A percentile compares a stretch with the other conserved stretches of the same genome.
Evolutionary conservation across 2,797 vertebrate species (phyloP).

Genomic region (Petrocephalus sullivani): DNA sequence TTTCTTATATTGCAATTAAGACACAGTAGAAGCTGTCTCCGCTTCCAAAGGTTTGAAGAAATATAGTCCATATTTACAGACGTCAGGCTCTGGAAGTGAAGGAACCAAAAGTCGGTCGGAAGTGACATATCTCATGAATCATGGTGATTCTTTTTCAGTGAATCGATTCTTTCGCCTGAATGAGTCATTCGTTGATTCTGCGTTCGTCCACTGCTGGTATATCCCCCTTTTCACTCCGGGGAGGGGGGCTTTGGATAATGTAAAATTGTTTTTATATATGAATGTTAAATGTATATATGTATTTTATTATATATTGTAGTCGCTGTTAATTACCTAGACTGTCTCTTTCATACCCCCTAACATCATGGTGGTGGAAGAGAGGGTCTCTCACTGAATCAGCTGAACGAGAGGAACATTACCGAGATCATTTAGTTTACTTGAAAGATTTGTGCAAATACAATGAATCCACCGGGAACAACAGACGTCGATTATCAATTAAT

Average conservation of each 20-base stretch:
- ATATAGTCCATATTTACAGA: not conserved
- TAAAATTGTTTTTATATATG: not conserved
- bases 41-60: not conserved
- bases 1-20: not conserved
- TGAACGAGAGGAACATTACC: not conserved
- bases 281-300: not conserved
- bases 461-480: not conserved
- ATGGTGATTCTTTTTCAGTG: conserved; percentile 1
- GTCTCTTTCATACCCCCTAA: not conserved
- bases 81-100: not conserved
- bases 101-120: not conserved
- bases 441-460: not conserved
- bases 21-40: not conserved
- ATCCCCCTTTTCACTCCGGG: not conserved
- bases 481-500: not conserved
- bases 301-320: not conserved
- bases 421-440: not conserved
- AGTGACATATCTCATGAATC: not conserved
- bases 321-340: not conserved
- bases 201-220: not conserved
- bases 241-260: not conserved
- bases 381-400: not conserved
- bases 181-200: not conserved
- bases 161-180: not conserved
- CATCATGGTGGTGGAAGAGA: not conserved